These are phyloP conservation scores for Gallinago stenura DNA, from an alignment of 2,797 vertebrate species.

Conservation along the genomic window DNA sequence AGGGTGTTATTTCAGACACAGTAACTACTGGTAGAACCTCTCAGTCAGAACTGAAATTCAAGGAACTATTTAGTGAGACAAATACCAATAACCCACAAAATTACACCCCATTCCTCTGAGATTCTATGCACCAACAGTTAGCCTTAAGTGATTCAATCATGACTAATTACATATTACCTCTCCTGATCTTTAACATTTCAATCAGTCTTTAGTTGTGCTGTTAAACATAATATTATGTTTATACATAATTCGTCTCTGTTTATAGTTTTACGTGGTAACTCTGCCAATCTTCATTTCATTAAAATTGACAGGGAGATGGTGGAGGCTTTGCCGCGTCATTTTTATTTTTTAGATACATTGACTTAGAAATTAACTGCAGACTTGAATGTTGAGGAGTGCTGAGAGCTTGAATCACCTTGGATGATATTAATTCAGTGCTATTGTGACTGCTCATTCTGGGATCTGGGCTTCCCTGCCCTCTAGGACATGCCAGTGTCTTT, in stretches of 20 bases:
- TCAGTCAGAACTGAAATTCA: not conserved
- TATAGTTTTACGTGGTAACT: slow-evolving; percentile 25
- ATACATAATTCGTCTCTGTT: slow-evolving; percentile 22
- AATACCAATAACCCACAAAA: slow-evolving; percentile 20
- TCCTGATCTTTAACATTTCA: slow-evolving; percentile 39
- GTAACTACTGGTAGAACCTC: not conserved
- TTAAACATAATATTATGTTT: not conserved
- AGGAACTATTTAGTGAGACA: not conserved
- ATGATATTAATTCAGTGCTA: not conserved
- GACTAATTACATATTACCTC: slow-evolving; percentile 31
- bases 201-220: slow-evolving; percentile 22
- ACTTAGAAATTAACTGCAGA: not conserved
- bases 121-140: not conserved
- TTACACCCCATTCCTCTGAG: slow-evolving; percentile 10
- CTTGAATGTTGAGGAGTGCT: not conserved
- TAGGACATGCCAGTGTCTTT: not conserved
- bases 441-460: not conserved
- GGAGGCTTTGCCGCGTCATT: not conserved
- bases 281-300: slow-evolving; percentile 25
- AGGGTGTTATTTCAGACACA: not conserved
- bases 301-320: not conserved
- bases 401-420: not conserved
- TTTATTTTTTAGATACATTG: not conserved
- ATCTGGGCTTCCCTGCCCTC: not conserved
- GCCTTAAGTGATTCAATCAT: slow-evolving; percentile 33